phyloP scores from a whole-genome alignment of 2,113 vertebrate species.

The Chitala chitala region DNA sequence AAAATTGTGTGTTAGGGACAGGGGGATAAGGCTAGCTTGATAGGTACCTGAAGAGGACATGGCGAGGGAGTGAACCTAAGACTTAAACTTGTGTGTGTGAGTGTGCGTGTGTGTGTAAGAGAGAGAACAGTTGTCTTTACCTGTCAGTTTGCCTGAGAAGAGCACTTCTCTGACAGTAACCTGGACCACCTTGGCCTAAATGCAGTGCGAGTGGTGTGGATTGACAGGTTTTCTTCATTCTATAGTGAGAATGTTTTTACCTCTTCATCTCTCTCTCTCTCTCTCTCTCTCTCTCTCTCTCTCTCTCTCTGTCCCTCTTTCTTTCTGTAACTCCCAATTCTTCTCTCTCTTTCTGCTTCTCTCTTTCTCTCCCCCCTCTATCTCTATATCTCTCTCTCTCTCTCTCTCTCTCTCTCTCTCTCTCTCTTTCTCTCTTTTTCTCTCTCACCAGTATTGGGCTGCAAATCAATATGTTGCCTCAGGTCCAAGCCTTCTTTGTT shows the following conservation, averaged over 20 bases:
- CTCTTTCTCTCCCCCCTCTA: background rate
- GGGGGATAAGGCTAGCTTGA: no score
- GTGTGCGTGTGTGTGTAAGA: background rate
- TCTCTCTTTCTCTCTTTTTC: background rate
- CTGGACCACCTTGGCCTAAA: background rate
- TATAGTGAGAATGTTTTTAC: constrained; percentile 11
- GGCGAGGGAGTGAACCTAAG: no score
- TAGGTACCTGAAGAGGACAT: no score
- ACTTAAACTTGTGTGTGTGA: background rate
- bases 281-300: background rate
- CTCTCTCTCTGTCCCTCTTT: constrained; percentile 5
- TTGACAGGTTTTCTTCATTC: background rate
- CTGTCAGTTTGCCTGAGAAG: no score
- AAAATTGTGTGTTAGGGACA: no score
- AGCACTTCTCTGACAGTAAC: no score
- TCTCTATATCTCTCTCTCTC: background rate
- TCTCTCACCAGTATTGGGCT: background rate
- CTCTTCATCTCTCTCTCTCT: constrained; percentile 1
- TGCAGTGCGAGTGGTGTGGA: background rate
- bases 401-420: constrained; percentile 1
- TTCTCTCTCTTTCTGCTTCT: constrained; percentile 6
- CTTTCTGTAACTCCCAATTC: background rate
- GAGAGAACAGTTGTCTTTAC: no score
- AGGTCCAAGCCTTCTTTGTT: constrained; percentile 22
- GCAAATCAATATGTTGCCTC: constrained; percentile 15